Evolutionary conservation across 2,888 invertebrate genomes (phyloP).

Genomic region (Drosophila flavopinicola): DNA sequence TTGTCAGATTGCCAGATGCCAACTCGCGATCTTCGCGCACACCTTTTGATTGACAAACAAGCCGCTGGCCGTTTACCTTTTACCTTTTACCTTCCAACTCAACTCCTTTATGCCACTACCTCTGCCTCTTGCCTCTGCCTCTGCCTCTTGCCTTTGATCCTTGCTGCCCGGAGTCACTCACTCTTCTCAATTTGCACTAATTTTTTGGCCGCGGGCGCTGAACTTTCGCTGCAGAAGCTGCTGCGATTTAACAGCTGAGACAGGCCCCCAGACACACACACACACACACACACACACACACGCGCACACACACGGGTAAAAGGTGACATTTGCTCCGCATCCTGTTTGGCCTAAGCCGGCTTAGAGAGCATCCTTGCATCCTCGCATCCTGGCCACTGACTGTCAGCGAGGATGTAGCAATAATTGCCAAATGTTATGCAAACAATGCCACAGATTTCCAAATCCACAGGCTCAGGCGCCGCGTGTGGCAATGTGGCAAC

Average conservation of each 20-base stretch:
- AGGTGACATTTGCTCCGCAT: conserved; percentile 32
- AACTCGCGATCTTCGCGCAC: conserved; percentile 56
- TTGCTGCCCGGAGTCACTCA: conserved; percentile 14
- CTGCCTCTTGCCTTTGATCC: conserved; percentile 9
- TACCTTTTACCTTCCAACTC: background rate
- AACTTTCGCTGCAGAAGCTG: conserved; percentile 54
- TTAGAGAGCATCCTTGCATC: conserved; percentile 58
- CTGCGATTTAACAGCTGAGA: conserved; percentile 53
- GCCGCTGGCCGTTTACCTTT: conserved; percentile 38
- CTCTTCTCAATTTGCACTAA: conserved; percentile 47
- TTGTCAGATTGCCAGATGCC: conserved; percentile 47
- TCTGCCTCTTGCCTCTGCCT: conserved; percentile 5
- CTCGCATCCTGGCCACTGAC: conserved; percentile 46
- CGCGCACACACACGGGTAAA: background rate
- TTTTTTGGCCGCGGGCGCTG: conserved; percentile 46
- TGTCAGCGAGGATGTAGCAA: conserved; percentile 75
- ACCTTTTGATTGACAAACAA: conserved; percentile 66
- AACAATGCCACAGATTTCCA: conserved; percentile 67
- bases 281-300: conserved; percentile 5
- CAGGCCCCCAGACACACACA: conserved; percentile 7
- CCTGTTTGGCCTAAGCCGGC: conserved; percentile 64
- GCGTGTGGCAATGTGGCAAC: conserved; percentile 65
- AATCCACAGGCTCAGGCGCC: conserved; percentile 66
- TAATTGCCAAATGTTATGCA: conserved; percentile 81
- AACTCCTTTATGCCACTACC: background rate